Conservation (phyloP, 1,140 invertebrate species). For the Lasaia peninsularis region DNA sequence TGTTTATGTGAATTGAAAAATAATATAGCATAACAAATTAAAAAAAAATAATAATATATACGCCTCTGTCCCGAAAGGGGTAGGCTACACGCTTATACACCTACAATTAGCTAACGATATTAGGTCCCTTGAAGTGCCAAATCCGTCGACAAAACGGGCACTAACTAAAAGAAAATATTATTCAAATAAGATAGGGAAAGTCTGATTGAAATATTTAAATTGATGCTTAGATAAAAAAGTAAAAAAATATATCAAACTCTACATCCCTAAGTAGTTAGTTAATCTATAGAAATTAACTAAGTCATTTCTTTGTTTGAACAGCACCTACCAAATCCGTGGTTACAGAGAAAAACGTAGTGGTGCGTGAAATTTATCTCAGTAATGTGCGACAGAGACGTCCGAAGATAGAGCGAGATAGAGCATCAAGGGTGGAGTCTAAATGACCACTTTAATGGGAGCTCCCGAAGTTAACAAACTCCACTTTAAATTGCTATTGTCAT, state of each 20-base stretch:
- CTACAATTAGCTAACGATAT: too few relatives aligned
- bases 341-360: slow-evolving; percentile 30
- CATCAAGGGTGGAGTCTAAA: slow-evolving; percentile 38
- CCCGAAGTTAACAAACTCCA: slow-evolving; percentile 14
- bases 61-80: too few relatives aligned
- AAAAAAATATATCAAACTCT: neutral
- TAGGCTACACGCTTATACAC: too few relatives aligned
- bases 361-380: slow-evolving; percentile 35
- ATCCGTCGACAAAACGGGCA: too few relatives aligned
- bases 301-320: slow-evolving; percentile 31
- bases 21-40: too few relatives aligned
- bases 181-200: too few relatives aligned
- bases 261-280: neutral
- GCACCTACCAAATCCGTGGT: slow-evolving; percentile 30
- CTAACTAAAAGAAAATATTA: too few relatives aligned
- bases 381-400: slow-evolving; percentile 28
- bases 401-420: slow-evolving; percentile 33
- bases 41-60: too few relatives aligned
- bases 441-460: slow-evolving; percentile 28
- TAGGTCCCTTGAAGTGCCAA: too few relatives aligned
- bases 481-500: slow-evolving; percentile 14
- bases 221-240: too few relatives aligned
- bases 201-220: too few relatives aligned
- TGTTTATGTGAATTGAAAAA: too few relatives aligned
- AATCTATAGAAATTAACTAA: slow-evolving; percentile 7